These are phyloP conservation scores for Lasioglossum morio DNA, from an alignment of 2,888 invertebrate genomes.

Conservation along the genomic window DNA sequence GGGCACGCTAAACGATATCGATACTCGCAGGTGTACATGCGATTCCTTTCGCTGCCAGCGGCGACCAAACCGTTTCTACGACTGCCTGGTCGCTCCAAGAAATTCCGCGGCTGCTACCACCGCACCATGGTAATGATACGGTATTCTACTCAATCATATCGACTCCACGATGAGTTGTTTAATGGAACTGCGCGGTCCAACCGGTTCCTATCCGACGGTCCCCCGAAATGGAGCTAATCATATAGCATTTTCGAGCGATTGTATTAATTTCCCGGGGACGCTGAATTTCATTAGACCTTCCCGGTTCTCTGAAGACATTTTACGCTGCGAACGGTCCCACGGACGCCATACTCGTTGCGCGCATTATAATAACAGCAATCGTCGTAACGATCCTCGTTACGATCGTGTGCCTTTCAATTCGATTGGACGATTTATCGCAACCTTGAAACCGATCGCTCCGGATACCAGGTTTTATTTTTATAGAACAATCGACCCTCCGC, in stretches of 20 bases:
- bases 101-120: conserved; percentile 31
- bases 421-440: neutral
- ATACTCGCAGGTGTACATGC: neutral
- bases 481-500: neutral
- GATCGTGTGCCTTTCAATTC: neutral
- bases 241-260: conserved; percentile 5
- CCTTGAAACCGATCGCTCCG: neutral
- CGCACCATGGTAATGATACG: conserved; percentile 47
- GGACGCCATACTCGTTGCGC: neutral
- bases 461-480: neutral
- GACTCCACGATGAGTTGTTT: conserved; percentile 48
- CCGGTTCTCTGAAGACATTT: neutral
- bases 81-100: conserved; percentile 25
- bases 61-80: conserved; percentile 45
- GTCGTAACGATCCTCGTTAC: neutral
- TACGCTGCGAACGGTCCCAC: neutral
- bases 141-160: conserved; percentile 57
- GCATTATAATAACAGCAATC: conserved; percentile 1
- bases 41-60: neutral
- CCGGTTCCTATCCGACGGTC: conserved; percentile 41
- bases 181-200: conserved; percentile 29
- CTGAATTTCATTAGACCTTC: conserved; percentile 14
- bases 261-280: conserved; percentile 11
- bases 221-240: conserved; percentile 49
- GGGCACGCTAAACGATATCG: conserved; percentile 4